Evolutionary conservation across 2,113 vertebrate species (phyloP).

Genomic region (Scolopax mira): DNA sequence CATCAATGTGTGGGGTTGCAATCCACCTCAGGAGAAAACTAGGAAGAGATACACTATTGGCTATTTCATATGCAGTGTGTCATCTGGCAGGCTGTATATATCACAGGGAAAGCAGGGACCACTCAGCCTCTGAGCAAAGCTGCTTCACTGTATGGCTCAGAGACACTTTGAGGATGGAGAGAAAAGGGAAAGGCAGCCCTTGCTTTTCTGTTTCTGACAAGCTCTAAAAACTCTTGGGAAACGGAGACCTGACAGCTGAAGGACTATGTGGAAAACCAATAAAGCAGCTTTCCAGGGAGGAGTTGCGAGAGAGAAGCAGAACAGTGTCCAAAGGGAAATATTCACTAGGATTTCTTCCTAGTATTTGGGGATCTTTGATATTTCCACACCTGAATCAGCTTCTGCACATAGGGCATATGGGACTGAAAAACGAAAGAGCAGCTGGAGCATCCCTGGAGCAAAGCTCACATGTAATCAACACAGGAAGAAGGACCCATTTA

Average conservation of each 20-base stretch:
- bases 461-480: neutral
- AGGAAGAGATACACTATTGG: constrained; percentile 32
- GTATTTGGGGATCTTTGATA: neutral
- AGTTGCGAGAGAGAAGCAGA: neutral
- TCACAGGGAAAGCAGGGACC: neutral
- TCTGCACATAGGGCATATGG: neutral
- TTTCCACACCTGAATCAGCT: neutral
- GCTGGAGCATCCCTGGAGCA: neutral
- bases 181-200: neutral
- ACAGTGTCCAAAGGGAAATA: neutral
- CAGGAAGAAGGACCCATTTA: neutral
- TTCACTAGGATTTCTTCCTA: neutral
- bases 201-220: neutral
- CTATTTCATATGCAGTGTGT: neutral
- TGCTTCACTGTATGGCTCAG: neutral
- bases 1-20: neutral
- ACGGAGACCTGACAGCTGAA: neutral
- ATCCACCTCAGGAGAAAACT: neutral
- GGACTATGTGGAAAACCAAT: neutral
- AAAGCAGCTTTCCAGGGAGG: neutral
- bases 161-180: neutral
- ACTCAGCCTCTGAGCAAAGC: neutral
- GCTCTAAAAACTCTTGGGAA: neutral
- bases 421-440: neutral
- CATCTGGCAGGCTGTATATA: constrained; percentile 25